Percentiles rank a stretch among this genome's conserved stretches.
These are phyloP conservation scores for Hypselothyrea guttata DNA, from an alignment of 2,888 invertebrate species.

Conservation along the genomic window DNA sequence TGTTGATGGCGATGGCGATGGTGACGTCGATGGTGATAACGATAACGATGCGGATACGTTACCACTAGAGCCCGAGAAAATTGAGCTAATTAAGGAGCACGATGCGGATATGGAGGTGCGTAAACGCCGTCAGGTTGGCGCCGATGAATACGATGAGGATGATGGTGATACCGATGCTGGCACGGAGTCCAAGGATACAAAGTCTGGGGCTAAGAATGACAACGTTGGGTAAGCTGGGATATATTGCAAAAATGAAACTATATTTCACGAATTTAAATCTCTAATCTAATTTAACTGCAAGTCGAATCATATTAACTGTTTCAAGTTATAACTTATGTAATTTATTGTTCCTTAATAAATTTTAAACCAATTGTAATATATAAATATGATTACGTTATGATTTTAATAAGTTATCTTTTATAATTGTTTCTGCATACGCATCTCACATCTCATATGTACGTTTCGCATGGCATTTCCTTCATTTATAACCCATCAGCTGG, in stretches of 20 bases:
- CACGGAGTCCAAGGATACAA: constrained; percentile 16
- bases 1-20: constrained; percentile 85
- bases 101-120: constrained; percentile 79
- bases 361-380: constrained; percentile 16
- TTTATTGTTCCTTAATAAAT: constrained; percentile 74
- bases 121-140: constrained; percentile 74
- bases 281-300: constrained; percentile 28
- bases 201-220: constrained; percentile 62
- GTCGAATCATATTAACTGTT: constrained; percentile 52
- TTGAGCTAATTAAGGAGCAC: constrained; percentile 81
- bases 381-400: constrained; percentile 28
- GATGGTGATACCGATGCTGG: constrained; percentile 47
- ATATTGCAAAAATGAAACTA: constrained; percentile 30
- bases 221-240: constrained; percentile 78
- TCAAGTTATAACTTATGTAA: constrained; percentile 55
- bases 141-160: constrained; percentile 62
- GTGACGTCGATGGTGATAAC: constrained; percentile 84
- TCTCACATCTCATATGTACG: constrained; percentile 7
- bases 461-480: constrained; percentile 30
- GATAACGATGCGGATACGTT: constrained; percentile 84
- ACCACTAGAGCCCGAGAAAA: constrained; percentile 80
- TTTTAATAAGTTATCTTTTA: constrained; percentile 51
- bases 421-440: constrained; percentile 11
- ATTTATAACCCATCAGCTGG: constrained; percentile 23
- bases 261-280: constrained; percentile 53